phyloP scores from a whole-genome alignment of 2,888 invertebrate genomes.

The Conomelus anceps region DNA sequence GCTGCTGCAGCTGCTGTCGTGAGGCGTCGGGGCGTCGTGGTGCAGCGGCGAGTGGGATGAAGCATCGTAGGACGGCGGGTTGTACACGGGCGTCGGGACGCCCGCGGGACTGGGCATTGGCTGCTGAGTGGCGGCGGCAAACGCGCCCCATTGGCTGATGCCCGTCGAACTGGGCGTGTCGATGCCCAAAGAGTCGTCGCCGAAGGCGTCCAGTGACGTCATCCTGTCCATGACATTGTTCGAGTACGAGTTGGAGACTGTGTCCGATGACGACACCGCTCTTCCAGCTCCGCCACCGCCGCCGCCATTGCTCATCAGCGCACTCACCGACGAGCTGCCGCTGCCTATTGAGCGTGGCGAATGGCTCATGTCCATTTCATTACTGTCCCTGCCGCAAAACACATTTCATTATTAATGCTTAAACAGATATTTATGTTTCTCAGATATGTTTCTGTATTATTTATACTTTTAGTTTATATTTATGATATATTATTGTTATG shows the following conservation, averaged over 20 bases:
- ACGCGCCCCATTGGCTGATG: background rate
- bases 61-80: conserved; percentile 48
- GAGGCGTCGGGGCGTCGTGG: conserved; percentile 49
- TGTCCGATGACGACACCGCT: background rate
- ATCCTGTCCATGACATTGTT: background rate
- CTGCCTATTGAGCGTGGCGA: background rate
- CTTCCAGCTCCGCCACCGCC: background rate
- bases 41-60: conserved; percentile 54
- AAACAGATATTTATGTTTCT: too few relatives aligned
- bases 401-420: background rate
- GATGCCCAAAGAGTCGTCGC: background rate
- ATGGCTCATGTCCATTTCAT: background rate
- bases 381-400: background rate
- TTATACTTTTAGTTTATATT: too few relatives aligned
- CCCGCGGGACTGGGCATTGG: conserved; percentile 39
- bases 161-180: background rate
- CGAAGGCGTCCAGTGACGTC: background rate
- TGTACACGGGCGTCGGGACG: conserved; percentile 14
- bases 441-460: too few relatives aligned
- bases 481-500: too few relatives aligned
- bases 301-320: background rate
- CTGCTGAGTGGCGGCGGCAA: conserved; percentile 39
- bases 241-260: background rate
- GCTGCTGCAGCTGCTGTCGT: conserved; percentile 33
- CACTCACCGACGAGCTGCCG: background rate